Conservation (phyloP, 2,888 invertebrate species). For the Eupithecia inturbata region DNA sequence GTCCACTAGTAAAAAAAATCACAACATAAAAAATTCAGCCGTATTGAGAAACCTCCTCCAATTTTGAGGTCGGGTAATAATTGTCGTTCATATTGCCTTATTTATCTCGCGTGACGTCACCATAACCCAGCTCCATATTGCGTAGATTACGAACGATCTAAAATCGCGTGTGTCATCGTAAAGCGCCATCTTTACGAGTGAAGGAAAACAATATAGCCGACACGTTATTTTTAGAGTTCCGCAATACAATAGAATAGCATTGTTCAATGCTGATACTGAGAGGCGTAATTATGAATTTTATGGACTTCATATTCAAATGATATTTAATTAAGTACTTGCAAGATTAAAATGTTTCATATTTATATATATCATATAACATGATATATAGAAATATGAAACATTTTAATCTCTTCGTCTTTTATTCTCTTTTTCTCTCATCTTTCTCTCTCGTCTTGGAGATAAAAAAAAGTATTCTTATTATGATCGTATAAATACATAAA, state of each 20-base stretch:
- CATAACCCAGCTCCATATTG: constrained; percentile 22
- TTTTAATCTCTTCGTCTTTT: too few species aligned
- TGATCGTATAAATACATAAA: too few species aligned
- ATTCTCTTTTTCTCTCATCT: too few species aligned
- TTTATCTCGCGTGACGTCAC: neutral
- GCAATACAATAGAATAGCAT: constrained; percentile 31
- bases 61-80: neutral
- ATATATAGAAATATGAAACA: too few species aligned
- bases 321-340: neutral
- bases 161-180: constrained; percentile 43
- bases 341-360: neutral
- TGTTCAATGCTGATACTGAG: neutral
- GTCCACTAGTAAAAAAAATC: too few species aligned
- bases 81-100: neutral
- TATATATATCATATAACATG: too few species aligned
- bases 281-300: neutral
- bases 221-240: constrained; percentile 42
- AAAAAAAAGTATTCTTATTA: too few species aligned
- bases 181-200: constrained; percentile 40
- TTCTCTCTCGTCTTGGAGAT: too few species aligned
- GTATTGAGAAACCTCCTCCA: neutral
- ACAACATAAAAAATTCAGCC: neutral
- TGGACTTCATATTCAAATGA: neutral
- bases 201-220: constrained; percentile 42
- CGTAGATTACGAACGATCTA: constrained; percentile 42